Conservation (phyloP, 2,888 invertebrate species). For the Tipula unca region DNA sequence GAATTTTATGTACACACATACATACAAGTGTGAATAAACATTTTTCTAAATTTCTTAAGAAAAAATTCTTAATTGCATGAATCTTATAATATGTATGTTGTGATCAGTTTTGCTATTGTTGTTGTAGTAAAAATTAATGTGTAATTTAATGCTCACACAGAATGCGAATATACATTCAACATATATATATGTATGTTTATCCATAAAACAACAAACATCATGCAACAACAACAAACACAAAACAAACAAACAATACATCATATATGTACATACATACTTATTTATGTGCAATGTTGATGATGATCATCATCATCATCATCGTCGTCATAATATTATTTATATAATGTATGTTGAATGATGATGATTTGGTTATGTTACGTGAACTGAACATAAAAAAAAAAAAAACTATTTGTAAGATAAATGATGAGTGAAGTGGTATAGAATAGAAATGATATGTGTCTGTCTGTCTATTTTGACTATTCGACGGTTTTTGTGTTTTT, state of each 20-base stretch:
- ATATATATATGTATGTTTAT: background rate
- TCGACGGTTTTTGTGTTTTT: background rate
- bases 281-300: background rate
- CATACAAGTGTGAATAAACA: background rate
- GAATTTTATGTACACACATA: background rate
- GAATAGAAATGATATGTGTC: background rate
- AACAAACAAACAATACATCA: background rate
- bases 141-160: background rate
- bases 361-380: conserved; percentile 14
- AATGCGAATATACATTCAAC: background rate
- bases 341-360: background rate
- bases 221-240: background rate
- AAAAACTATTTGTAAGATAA: background rate
- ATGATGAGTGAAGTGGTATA: background rate
- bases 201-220: background rate
- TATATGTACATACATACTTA: background rate
- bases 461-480: background rate
- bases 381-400: background rate
- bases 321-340: background rate
- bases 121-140: background rate
- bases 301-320: background rate
- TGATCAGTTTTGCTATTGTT: background rate
- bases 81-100: background rate
- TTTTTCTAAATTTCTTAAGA: background rate
- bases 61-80: background rate